Evolutionary conservation across 1,140 invertebrate species (phyloP), one percentile per base, ranked within the genome.

Genomic region (Tyrophagus putrescentiae): DNA sequence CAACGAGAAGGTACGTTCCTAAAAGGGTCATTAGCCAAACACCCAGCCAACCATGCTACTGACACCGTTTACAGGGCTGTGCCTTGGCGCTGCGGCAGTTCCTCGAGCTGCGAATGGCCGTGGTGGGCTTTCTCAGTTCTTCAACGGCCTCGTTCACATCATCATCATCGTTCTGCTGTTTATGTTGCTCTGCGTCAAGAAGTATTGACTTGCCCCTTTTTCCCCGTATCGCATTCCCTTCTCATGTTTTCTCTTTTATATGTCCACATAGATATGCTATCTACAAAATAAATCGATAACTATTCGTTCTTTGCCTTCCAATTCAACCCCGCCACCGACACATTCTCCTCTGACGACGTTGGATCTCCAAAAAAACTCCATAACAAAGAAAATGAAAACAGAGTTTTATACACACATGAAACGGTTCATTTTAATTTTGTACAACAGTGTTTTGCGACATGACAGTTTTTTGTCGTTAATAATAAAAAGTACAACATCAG

Each of bases 31-130:
- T 9, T 21, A 50, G 9, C 9, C 45, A 11, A 50, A 21, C 9
- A 50, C 9, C 9, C 21, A 11, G 9, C 45, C 9, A 50, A 39
- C 36, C n/a, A 39, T 21, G 7, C 7, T 9, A 50, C 28, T 50
- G 21, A 7, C 21, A 23, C 31, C 13, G 18, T 48, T 21, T 7
- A 18, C 21, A 64, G 61, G 62, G 63, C 5, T 64, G 63, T 62
- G 63, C 52, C 1, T 34, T 64, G 33, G 63, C 58, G 9, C 18
- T 64, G 13, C 23, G 60, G 18, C 25, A 36, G 33, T 57, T 64
- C 23, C 34, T 61, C 36, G 60, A 64, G 25, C 33, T 64, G 11
- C 39, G 63, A 13, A 54, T 32, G 23, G 63, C 62, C 29, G 25
- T 64, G 11, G 56, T 54, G 16, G 33, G 53, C 7, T 64, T 57